Percentiles rank a stretch among this genome's conserved stretches.
Evolutionary conservation across 2,888 invertebrate genomes (phyloP).

Genomic region (Drosophila quasianomalipes): DNA sequence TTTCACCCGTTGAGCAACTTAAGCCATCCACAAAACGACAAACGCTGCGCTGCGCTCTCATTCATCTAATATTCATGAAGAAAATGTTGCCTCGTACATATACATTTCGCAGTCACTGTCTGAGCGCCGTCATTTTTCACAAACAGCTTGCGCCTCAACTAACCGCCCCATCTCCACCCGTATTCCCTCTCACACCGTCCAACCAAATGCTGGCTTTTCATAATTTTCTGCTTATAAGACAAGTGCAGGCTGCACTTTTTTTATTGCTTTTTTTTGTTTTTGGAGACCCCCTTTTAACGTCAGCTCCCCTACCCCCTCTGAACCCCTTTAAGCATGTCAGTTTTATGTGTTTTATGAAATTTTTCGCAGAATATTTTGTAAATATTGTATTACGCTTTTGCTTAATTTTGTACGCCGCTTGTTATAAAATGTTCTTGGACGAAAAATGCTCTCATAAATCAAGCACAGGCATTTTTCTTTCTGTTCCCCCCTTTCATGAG

Average conservation of each 20-base stretch:
- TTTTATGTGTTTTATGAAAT: constrained; percentile 80
- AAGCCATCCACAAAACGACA: constrained; percentile 64
- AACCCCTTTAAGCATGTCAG: constrained; percentile 59
- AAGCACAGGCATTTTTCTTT: constrained; percentile 67
- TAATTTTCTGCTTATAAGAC: constrained; percentile 76
- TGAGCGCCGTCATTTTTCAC: constrained; percentile 72
- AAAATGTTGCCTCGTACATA: constrained; percentile 52
- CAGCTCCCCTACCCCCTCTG: neutral
- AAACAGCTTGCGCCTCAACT: constrained; percentile 45
- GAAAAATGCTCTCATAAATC: constrained; percentile 73
- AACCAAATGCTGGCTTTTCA: constrained; percentile 65
- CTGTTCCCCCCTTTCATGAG: neutral
- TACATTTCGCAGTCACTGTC: constrained; percentile 66
- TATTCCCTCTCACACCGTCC: neutral
- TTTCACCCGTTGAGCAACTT: constrained; percentile 68
- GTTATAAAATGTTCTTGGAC: constrained; percentile 57
- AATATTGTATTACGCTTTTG: constrained; percentile 73
- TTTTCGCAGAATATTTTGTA: constrained; percentile 78
- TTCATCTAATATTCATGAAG: constrained; percentile 79
- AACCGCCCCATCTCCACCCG: neutral
- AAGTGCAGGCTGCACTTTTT: constrained; percentile 69
- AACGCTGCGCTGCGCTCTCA: constrained; percentile 31
- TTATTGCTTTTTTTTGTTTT: neutral
- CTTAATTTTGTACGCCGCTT: constrained; percentile 70
- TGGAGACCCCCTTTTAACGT: neutral